phyloP scores from a whole-genome alignment of 1,140 invertebrate species.

The Lepidurus couesii region DNA sequence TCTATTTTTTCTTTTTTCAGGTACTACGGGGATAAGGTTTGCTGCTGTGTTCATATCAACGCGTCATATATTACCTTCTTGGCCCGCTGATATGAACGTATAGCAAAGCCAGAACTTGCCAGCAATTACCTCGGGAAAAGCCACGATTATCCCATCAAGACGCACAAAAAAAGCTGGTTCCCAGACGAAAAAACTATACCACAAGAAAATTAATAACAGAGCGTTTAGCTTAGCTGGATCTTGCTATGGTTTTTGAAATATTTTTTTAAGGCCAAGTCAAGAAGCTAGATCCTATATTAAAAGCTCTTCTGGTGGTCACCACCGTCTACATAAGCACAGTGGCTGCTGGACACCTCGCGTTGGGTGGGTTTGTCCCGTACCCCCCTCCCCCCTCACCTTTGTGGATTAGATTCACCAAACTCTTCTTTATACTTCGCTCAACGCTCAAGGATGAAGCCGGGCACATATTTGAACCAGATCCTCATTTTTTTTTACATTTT shows the following conservation, averaged over 20 bases:
- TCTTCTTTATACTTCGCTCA: no score
- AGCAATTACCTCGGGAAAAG: conserved; percentile 1
- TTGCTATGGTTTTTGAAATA: not conserved
- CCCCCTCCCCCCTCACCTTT: no score
- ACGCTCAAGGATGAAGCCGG: no score
- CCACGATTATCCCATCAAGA: conserved; percentile 18
- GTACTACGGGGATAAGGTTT: not conserved
- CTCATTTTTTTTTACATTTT: no score
- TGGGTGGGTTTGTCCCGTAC: not conserved
- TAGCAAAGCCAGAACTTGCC: not conserved
- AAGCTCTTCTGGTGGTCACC: not conserved
- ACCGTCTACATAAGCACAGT: no score
- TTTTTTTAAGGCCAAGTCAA: not conserved
- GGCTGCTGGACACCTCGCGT: conserved; percentile 9
- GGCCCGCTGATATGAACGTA: not conserved
- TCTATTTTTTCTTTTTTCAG: not conserved
- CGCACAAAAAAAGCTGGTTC: not conserved
- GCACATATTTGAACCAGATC: no score
- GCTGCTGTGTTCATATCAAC: conserved; percentile 21
- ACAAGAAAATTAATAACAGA: not conserved
- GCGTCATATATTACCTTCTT: not conserved
- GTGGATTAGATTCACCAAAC: no score
- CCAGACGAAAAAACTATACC: not conserved
- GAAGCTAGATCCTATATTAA: not conserved
- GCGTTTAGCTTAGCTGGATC: conserved; percentile 7